Percentiles rank a stretch among this genome's conserved stretches.
These are phyloP conservation scores for Gallinago nigripennis DNA, from an alignment of 2,797 vertebrate genomes.

Conservation along the genomic window DNA sequence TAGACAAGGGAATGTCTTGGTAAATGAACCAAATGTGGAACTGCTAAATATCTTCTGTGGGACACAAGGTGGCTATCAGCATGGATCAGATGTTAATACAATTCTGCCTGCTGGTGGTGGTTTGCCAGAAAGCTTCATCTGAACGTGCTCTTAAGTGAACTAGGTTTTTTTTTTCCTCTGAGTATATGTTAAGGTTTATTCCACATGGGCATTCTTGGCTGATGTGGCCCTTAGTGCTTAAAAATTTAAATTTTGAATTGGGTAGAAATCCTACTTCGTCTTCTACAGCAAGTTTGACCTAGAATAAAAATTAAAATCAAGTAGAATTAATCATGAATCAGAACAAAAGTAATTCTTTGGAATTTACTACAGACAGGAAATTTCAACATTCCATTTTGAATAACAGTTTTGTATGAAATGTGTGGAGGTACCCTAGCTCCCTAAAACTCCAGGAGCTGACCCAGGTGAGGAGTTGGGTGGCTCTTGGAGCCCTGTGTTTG, in stretches of 20 bases:
- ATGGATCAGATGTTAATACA: not conserved
- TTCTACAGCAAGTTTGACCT: not conserved
- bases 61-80: not conserved
- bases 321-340: not conserved
- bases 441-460: not conserved
- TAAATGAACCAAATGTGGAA: not conserved
- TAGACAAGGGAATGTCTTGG: not conserved
- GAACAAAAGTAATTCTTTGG: not conserved
- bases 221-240: not conserved
- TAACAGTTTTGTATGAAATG: not conserved
- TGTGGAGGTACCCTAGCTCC: not conserved
- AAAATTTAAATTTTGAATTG: not conserved
- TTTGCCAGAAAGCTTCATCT: conserved; percentile 8
- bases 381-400: not conserved
- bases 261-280: not conserved
- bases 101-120: not conserved
- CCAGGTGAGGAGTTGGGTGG: not conserved
- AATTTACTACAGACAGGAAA: not conserved
- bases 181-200: not conserved
- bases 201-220: not conserved
- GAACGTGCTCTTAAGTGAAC: not conserved
- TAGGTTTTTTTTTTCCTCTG: not conserved
- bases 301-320: not conserved
- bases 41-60: not conserved
- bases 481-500: not conserved